A percentile compares a stretch with the other conserved stretches of the same genome.
These are phyloP conservation scores for Pissodes strobi DNA, from an alignment of 1,140 invertebrate species.

Conservation along the genomic window DNA sequence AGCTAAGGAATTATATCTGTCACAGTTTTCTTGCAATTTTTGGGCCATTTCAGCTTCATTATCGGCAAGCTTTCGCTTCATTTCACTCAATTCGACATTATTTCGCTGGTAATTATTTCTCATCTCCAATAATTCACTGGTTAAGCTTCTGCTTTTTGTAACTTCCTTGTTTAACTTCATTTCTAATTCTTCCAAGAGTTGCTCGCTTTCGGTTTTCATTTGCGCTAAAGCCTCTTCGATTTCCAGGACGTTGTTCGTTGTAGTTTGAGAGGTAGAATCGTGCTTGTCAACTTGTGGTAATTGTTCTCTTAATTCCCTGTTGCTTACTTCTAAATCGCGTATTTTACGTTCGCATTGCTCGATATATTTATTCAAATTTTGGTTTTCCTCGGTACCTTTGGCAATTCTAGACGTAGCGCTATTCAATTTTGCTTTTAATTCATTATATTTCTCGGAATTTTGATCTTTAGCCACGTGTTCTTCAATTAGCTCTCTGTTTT, in stretches of 20 bases:
- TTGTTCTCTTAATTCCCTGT: not conserved
- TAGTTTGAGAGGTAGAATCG: not conserved
- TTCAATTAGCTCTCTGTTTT: not conserved
- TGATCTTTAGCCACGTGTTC: not conserved
- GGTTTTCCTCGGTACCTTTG: not conserved
- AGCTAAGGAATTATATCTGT: not conserved
- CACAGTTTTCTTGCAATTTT: not conserved
- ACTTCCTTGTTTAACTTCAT: not conserved
- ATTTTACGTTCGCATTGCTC: not conserved
- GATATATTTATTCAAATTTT: not conserved
- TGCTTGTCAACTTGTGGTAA: not conserved
- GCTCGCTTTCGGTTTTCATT: not conserved
- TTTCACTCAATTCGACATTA: not conserved
- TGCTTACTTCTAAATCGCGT: not conserved
- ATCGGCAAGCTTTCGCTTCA: not conserved
- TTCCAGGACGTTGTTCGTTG: not conserved
- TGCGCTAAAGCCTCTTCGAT: not conserved
- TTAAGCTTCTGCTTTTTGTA: not conserved
- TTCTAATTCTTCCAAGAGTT: conserved; percentile 2
- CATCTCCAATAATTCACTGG: not conserved
- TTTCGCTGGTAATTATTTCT: not conserved
- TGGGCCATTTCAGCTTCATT: not conserved
- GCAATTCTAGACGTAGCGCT: not conserved
- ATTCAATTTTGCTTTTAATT: not conserved
- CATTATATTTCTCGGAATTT: not conserved